A percentile compares a stretch with the other conserved stretches of the same genome.
phyloP scores from a whole-genome alignment of 2,797 vertebrate genomes.

The Darevskia nairensis region DNA sequence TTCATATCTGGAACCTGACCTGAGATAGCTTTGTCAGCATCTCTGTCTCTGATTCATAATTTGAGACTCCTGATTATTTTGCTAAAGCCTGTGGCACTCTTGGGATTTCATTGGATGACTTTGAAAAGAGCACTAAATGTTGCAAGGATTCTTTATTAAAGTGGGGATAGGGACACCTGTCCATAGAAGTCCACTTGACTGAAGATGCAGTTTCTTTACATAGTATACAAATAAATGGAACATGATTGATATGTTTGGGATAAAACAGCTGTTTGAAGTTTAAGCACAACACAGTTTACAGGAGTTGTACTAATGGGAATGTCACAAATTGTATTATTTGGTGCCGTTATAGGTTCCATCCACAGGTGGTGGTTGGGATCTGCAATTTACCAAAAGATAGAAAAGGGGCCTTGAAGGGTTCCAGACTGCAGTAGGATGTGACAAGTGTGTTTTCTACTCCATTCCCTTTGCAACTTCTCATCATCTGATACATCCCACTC shows the following conservation, averaged over 20 bases:
- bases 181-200: neutral
- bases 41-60: neutral
- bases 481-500: neutral
- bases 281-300: neutral
- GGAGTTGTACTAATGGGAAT: neutral
- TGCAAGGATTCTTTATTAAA: neutral
- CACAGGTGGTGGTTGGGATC: too few relatives aligned
- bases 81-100: neutral
- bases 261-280: neutral
- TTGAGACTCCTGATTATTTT: neutral
- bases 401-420: neutral
- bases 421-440: neutral
- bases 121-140: neutral
- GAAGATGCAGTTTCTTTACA: neutral
- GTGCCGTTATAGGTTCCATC: neutral
- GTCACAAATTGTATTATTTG: neutral
- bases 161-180: neutral
- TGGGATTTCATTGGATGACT: neutral
- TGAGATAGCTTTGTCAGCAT: neutral
- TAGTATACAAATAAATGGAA: neutral
- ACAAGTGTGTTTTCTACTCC: neutral
- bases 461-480: neutral
- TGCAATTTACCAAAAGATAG: neutral
- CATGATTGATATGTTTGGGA: neutral
- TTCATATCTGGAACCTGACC: neutral